Conservation (phyloP, 2,797 vertebrate genomes). For the Eurystomus glaucurus region DNA sequence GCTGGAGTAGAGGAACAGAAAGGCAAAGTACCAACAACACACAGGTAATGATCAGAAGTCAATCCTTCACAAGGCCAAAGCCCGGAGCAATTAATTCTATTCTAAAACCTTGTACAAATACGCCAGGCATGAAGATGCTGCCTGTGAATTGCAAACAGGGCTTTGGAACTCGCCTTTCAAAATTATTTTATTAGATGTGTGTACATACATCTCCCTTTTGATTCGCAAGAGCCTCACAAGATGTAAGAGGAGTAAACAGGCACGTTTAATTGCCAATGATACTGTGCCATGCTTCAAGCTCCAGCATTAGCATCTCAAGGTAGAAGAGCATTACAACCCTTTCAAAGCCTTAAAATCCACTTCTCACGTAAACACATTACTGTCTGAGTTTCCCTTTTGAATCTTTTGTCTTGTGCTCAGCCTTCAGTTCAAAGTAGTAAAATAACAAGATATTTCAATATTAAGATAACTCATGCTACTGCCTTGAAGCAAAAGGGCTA, state of each 20-base stretch:
- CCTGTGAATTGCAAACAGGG: slow-evolving; percentile 14
- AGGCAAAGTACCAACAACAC: neutral
- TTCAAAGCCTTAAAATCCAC: slow-evolving; percentile 31
- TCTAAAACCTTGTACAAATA: slow-evolving; percentile 40
- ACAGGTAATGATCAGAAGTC: neutral
- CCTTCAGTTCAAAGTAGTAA: slow-evolving; percentile 31
- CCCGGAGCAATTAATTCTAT: slow-evolving; percentile 1
- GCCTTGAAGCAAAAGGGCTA: neutral
- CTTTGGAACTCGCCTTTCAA: slow-evolving; percentile 51
- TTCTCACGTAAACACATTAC: neutral
- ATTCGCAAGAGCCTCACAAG: slow-evolving; percentile 47
- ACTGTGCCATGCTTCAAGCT: slow-evolving; percentile 45
- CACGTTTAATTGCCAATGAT: slow-evolving; percentile 54
- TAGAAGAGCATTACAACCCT: slow-evolving; percentile 35
- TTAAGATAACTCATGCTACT: neutral
- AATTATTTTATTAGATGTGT: slow-evolving; percentile 36
- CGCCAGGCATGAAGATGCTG: neutral
- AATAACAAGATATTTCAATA: slow-evolving; percentile 42
- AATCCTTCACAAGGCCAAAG: slow-evolving; percentile 1
- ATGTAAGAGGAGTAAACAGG: slow-evolving; percentile 25
- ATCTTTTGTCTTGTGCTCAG: slow-evolving; percentile 23
- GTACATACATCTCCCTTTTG: slow-evolving; percentile 40
- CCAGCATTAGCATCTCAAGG: slow-evolving; percentile 55
- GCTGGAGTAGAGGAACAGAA: neutral
- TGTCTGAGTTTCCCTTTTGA: neutral